Conservation (phyloP, 2,797 vertebrate species). For the Rhynchotus rufescens region DNA sequence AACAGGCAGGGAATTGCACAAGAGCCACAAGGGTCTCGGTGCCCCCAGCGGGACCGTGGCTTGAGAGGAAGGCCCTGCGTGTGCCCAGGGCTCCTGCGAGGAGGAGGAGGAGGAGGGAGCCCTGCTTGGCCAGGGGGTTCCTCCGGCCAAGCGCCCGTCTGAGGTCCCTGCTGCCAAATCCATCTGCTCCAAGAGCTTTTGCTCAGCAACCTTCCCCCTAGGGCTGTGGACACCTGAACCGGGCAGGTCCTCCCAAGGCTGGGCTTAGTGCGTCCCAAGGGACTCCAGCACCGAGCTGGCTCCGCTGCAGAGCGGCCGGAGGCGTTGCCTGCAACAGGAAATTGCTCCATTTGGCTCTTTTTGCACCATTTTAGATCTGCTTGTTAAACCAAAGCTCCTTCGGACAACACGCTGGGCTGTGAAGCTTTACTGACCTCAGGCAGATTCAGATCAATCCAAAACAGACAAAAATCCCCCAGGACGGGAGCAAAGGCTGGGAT, state of each 20-base stretch:
- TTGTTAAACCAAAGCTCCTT: accelerated
- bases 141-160: background rate
- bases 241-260: background rate
- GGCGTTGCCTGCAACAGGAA: background rate
- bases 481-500: background rate
- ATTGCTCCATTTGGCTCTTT: background rate
- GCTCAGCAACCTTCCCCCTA: background rate
- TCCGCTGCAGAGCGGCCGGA: accelerated
- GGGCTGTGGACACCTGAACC: background rate
- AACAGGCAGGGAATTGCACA: background rate
- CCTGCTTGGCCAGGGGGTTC: background rate
- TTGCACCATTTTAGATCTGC: accelerated
- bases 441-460: background rate
- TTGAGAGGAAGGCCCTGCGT: too few species aligned
- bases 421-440: accelerated
- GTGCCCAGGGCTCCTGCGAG: background rate
- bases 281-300: too few species aligned
- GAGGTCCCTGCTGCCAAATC: background rate
- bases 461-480: background rate
- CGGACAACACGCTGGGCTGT: background rate
- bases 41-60: slow-evolving; percentile 5
- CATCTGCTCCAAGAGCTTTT: background rate
- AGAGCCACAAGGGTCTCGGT: background rate
- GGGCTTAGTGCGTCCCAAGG: too few species aligned
- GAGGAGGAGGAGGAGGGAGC: background rate